phyloP scores from a whole-genome alignment of 1,140 invertebrate species.

The Teleogryllus occipitalis region DNA sequence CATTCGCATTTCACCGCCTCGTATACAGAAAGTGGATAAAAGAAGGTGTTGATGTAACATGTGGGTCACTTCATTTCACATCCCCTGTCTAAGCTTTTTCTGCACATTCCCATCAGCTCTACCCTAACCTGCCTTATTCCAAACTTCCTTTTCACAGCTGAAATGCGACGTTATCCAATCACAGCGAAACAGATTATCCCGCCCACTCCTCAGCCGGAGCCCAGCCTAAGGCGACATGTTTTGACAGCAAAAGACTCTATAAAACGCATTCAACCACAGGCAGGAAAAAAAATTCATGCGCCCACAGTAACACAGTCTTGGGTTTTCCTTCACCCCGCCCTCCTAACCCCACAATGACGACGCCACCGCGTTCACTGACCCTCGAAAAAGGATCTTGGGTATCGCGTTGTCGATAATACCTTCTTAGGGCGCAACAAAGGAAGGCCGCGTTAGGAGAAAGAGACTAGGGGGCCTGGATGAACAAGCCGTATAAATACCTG shows the following conservation, averaged over 20 bases:
- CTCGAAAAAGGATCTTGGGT: not conserved
- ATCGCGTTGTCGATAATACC: not conserved
- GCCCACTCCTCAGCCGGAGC: not conserved
- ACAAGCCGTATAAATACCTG: slow-evolving; percentile 1
- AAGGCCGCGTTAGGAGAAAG: not conserved
- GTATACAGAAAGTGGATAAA: too few species aligned
- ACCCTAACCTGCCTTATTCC: too few species aligned
- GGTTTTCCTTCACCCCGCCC: not conserved
- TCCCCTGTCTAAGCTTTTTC: too few species aligned
- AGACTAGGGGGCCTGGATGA: not conserved
- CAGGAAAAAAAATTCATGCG: not conserved
- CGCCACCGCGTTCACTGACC: not conserved
- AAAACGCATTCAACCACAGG: not conserved
- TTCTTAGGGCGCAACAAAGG: not conserved
- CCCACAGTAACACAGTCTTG: too few species aligned
- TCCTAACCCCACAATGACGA: not conserved
- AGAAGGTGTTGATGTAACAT: too few species aligned
- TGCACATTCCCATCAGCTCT: too few species aligned
- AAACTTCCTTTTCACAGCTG: not conserved
- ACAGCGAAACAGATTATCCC: not conserved
- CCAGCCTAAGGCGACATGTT: not conserved
- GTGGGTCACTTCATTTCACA: too few species aligned
- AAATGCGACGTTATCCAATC: not conserved
- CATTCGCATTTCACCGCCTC: too few species aligned
- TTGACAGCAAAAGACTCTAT: not conserved